Conservation (phyloP, 2,888 invertebrate species). For the Troides aeacus region DNA sequence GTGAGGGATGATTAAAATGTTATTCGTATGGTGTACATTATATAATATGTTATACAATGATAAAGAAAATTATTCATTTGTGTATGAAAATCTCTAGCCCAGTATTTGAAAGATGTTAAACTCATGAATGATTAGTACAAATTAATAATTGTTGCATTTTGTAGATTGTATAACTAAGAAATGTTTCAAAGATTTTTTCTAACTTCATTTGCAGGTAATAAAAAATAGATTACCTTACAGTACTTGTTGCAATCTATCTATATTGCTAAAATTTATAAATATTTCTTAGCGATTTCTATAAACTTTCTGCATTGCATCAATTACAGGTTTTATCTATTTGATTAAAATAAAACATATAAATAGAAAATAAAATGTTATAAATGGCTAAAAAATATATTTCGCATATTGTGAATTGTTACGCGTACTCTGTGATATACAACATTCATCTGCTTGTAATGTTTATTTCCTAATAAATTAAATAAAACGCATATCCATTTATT, state of each 20-base stretch:
- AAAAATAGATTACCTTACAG: not conserved
- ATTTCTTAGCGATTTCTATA: not conserved
- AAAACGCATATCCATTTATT: constrained; percentile 2
- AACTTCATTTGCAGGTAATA: not conserved
- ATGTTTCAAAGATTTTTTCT: not conserved
- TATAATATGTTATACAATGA: not conserved
- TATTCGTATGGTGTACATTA: not conserved
- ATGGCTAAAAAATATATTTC: constrained; percentile 46
- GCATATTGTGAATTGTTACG: constrained; percentile 72
- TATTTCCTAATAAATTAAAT: constrained; percentile 34
- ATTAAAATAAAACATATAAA: not conserved
- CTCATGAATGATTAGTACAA: constrained; percentile 1
- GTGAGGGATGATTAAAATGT: constrained; percentile 3
- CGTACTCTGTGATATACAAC: constrained; percentile 69
- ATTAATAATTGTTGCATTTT: constrained; percentile 5
- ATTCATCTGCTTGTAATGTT: constrained; percentile 69
- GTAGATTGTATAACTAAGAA: not conserved
- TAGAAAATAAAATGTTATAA: not conserved
- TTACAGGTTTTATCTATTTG: not conserved
- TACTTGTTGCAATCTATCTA: not conserved
- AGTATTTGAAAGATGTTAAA: not conserved
- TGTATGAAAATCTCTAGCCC: not conserved
- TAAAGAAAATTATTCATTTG: not conserved
- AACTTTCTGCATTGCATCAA: not conserved
- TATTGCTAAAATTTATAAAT: not conserved